phyloP scores from a whole-genome alignment of 2,113 vertebrate species.

The Fregetta grallaria region DNA sequence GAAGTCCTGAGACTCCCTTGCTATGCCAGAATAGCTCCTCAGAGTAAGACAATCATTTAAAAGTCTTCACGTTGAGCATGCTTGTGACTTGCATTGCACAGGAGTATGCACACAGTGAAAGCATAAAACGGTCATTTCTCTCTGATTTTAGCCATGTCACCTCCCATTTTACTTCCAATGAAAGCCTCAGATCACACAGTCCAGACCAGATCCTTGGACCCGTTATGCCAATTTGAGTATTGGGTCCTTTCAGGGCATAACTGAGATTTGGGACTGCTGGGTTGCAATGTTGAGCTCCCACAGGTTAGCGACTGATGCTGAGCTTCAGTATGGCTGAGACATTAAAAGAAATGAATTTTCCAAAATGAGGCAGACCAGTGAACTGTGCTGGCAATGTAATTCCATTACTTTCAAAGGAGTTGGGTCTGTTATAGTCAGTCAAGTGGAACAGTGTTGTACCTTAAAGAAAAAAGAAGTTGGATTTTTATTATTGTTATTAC shows the following conservation, averaged over 20 bases:
- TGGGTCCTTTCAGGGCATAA: not conserved
- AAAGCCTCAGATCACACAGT: not conserved
- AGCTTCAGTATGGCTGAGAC: not conserved
- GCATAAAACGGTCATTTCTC: not conserved
- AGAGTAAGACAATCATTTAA: not conserved
- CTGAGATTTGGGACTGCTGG: not conserved
- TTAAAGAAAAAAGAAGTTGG: constrained; percentile 9
- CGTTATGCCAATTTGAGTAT: not conserved
- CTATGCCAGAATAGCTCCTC: not conserved
- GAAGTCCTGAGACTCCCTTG: not conserved
- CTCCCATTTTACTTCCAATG: not conserved
- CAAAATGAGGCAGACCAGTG: constrained; percentile 62
- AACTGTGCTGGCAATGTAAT: constrained; percentile 65
- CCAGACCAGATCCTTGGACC: not conserved
- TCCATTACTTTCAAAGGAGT: constrained; percentile 66
- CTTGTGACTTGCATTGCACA: not conserved
- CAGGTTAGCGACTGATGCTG: not conserved
- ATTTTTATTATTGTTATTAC: not conserved
- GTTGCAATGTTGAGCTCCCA: not conserved
- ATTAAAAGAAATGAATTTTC: constrained; percentile 62
- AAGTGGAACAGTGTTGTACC: constrained; percentile 29
- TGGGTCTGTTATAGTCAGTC: constrained; percentile 55
- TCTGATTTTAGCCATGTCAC: not conserved
- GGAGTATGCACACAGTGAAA: not conserved
- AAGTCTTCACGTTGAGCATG: not conserved